Evolutionary conservation across 2,113 vertebrate genomes (phyloP), one percentile per base, ranked within the genome.

Genomic region (Eleginops maclovinus): DNA sequence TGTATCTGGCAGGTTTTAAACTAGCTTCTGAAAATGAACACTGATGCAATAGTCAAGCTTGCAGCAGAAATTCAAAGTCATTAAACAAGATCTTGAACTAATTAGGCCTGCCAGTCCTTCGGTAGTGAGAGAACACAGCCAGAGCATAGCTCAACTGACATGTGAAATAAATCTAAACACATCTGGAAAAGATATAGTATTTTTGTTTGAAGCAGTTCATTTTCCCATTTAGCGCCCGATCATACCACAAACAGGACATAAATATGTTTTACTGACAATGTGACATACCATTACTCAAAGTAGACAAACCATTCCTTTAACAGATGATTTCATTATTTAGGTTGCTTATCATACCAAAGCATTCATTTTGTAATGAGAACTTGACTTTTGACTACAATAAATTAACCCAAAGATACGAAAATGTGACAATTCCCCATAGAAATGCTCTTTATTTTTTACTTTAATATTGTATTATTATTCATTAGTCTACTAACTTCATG

Each of bases 11-110:
- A 71, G 68, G 73, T 85, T 88, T 84, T 9, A 24, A 78, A 60
- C 61, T 46, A 3, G 59, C 74, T 81, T 86, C 87, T 88, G 60
- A 84, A 90, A 87, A 72, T 72, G 71, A 86, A 79, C 81, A 28
- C 65, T 86, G 88, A 91, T 80, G 88, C 81, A 91, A 88, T 77
- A 60, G 77, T 72, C 74, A 47, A 65, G 64, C 86, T 74, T 58
- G 65, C 81, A 86, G 82, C 62, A 84, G 65, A 82, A 83, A 76
- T 80, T 80, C 77, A 73, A 61, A 74, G 71, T 83, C 82, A 70
- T 88, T 85, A 87, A 47, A 75, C 22, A 41, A 73, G 78, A 53
- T 75, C 62, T 62, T 83, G 78, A 84, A 69, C 44, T 83, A 67
- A 87, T 91, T 84, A 89, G 67, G 44, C n/a, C 59, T 56, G 62